Evolutionary conservation across 2,888 invertebrate genomes (phyloP).

Genomic region (Horisme vitalbata): DNA sequence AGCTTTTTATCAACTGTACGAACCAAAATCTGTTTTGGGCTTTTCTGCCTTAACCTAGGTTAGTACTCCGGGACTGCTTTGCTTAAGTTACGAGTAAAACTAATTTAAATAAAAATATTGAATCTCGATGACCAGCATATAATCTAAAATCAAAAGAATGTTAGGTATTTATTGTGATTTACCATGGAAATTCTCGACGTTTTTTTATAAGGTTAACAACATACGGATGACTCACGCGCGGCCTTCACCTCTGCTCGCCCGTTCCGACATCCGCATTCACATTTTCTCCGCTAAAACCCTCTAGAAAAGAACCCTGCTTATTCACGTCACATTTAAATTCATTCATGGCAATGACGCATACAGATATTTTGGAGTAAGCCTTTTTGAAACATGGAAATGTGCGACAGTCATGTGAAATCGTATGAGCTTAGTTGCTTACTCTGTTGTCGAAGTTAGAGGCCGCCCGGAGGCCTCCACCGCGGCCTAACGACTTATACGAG

Average conservation of each 20-base stretch:
- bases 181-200: constrained; percentile 46
- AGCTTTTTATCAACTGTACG: constrained; percentile 1
- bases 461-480: no score
- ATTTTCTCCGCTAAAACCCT: constrained; percentile 50
- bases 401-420: no score
- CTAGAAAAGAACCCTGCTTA: constrained; percentile 36
- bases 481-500: no score
- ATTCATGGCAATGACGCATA: constrained; percentile 53
- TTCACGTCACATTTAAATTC: constrained; percentile 55
- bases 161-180: constrained; percentile 10
- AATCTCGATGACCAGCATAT: no score
- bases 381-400: no score
- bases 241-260: constrained; percentile 68
- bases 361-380: constrained; percentile 35
- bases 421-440: no score
- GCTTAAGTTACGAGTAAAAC: no score
- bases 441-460: no score
- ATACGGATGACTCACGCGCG: constrained; percentile 65
- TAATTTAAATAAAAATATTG: no score
- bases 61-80: no score
- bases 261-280: constrained; percentile 67
- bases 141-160: neutral
- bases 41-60: no score
- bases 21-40: no score
- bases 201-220: constrained; percentile 50